Conservation (phyloP, 2,888 invertebrate species). For the Pseudoips prasinana region DNA sequence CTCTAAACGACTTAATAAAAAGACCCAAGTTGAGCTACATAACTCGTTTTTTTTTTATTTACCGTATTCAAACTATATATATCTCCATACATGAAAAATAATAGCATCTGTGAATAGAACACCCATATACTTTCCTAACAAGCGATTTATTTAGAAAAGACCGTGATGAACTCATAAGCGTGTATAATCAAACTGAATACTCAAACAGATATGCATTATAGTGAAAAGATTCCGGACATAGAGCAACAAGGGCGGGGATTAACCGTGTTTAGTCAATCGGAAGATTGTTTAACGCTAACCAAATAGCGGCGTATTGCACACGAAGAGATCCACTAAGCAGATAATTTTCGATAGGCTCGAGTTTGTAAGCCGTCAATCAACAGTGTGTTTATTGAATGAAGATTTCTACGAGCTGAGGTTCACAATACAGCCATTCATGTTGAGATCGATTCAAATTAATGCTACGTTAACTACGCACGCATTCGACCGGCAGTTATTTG, state of each 20-base stretch:
- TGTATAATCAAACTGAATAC: constrained; percentile 70
- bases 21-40: no score
- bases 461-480: constrained; percentile 21
- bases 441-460: constrained; percentile 31
- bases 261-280: constrained; percentile 67
- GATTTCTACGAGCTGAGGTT: constrained; percentile 36
- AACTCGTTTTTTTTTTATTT: no score
- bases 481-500: constrained; percentile 27
- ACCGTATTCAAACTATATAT: no score
- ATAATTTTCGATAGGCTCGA: constrained; percentile 69
- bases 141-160: constrained; percentile 38
- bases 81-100: no score
- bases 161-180: constrained; percentile 57
- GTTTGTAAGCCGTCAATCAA: constrained; percentile 71
- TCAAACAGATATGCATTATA: constrained; percentile 60
- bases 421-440: constrained; percentile 45
- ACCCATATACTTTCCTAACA: no score
- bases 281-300: constrained; percentile 80
- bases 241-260: constrained; percentile 64
- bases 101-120: no score
- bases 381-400: constrained; percentile 53
- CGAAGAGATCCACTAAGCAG: constrained; percentile 75
- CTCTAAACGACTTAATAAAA: no score
- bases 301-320: constrained; percentile 69
- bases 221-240: constrained; percentile 51